phyloP scores from a whole-genome alignment of 1,140 invertebrate species.

The Lysiphlebus fabarum region DNA sequence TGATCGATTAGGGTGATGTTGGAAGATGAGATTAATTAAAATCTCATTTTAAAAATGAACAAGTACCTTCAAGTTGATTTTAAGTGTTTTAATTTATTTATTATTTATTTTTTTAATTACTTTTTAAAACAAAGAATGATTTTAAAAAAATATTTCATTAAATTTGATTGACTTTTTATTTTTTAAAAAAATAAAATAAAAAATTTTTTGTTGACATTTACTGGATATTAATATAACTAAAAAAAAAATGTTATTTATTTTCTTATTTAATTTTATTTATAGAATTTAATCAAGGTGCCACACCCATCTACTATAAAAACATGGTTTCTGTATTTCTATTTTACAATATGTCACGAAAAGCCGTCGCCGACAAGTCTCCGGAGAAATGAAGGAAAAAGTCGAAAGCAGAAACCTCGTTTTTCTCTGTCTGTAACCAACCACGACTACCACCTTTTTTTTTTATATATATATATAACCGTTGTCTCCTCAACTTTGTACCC shows the following conservation, averaged over 20 bases:
- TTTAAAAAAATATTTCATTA: too few relatives aligned
- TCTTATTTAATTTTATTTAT: background rate
- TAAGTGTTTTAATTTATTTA: too few relatives aligned
- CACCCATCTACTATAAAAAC: conserved; percentile 22
- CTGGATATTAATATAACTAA: too few relatives aligned
- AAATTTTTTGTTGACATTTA: too few relatives aligned
- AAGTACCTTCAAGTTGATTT: too few relatives aligned
- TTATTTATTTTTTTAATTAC: too few relatives aligned
- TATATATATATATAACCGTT: background rate
- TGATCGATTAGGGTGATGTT: conserved; percentile 31
- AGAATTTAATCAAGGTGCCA: conserved; percentile 10
- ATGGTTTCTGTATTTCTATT: conserved; percentile 32
- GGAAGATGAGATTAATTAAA: conserved; percentile 31
- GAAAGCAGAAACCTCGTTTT: conserved; percentile 16
- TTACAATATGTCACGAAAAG: conserved; percentile 34
- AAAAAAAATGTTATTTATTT: too few relatives aligned
- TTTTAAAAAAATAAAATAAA: too few relatives aligned
- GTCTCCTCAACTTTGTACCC: conserved; percentile 9
- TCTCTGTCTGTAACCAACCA: background rate
- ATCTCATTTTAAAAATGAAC: conserved; percentile 4
- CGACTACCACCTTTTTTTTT: background rate
- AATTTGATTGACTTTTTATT: too few relatives aligned
- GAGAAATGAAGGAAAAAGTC: conserved; percentile 28
- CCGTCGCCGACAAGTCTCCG: conserved; percentile 23
- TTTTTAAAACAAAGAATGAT: too few relatives aligned